These are phyloP conservation scores for Lutjanus argentimaculatus DNA, from an alignment of 2,797 vertebrate species.

Conservation along the genomic window DNA sequence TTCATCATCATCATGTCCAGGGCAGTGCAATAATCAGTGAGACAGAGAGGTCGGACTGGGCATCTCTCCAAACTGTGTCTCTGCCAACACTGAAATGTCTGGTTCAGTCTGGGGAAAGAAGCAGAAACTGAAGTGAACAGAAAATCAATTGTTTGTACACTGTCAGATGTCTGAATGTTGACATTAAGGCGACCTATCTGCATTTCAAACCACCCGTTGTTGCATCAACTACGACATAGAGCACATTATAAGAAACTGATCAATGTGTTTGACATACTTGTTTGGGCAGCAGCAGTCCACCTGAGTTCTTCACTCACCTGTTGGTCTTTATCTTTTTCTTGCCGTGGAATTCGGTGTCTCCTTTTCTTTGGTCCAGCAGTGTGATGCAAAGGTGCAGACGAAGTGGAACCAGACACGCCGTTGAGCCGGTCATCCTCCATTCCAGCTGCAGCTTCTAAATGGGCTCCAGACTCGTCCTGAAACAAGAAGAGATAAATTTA, in stretches of 20 bases:
- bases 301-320: slow-evolving; percentile 68
- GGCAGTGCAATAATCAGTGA: slow-evolving; percentile 73
- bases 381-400: slow-evolving; percentile 69
- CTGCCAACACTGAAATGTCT: slow-evolving; percentile 79
- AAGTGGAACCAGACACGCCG: slow-evolving; percentile 73
- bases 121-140: slow-evolving; percentile 32
- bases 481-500: slow-evolving; percentile 2
- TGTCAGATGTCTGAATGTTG: neutral
- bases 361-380: slow-evolving; percentile 81
- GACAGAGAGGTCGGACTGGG: slow-evolving; percentile 85
- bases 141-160: slow-evolving; percentile 14
- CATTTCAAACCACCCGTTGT: neutral
- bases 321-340: slow-evolving; percentile 84
- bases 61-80: slow-evolving; percentile 84
- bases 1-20: slow-evolving; percentile 40
- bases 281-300: neutral
- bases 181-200: neutral
- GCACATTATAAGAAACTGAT: neutral
- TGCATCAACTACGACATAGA: neutral
- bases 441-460: slow-evolving; percentile 72
- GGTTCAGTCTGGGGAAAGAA: slow-evolving; percentile 78
- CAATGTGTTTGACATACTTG: neutral
- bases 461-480: slow-evolving; percentile 82
- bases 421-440: slow-evolving; percentile 80
- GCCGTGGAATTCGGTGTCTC: slow-evolving; percentile 81